These are phyloP conservation scores for Sarcophaga subvicina DNA, from an alignment of 2,888 invertebrate genomes.

Conservation along the genomic window DNA sequence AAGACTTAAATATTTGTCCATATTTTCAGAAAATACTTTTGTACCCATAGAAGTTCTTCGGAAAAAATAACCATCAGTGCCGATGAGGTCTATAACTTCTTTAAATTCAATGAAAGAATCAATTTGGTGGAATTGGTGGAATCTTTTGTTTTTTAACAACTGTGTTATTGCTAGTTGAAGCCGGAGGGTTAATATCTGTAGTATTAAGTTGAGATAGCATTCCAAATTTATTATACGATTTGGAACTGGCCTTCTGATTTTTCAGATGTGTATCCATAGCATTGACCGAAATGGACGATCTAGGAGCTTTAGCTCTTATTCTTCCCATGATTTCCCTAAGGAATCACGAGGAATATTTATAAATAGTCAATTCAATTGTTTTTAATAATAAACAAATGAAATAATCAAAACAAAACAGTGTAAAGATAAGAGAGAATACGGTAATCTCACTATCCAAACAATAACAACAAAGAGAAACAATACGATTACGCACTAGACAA, in stretches of 20 bases:
- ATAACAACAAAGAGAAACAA: no score
- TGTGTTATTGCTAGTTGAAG: no score
- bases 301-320: conserved; percentile 7
- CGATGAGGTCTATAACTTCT: not conserved
- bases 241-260: not conserved
- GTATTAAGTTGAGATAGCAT: not conserved
- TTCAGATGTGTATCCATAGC: not conserved
- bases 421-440: conserved; percentile 1
- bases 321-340: conserved; percentile 4
- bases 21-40: conserved; percentile 1
- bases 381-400: conserved; percentile 14
- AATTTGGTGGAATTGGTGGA: not conserved
- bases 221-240: not conserved
- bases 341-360: not conserved
- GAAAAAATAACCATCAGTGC: not conserved
- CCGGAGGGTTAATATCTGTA: not conserved
- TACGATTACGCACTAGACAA: no score
- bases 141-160: no score
- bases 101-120: not conserved
- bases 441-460: conserved; percentile 1
- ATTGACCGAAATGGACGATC: not conserved
- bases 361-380: not conserved
- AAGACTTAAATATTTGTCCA: not conserved
- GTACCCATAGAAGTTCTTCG: not conserved
- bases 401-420: conserved; percentile 9